Base-by-base conservation (phyloP, 1,140 invertebrate genomes). In the Rhagoletis zephyria region DNA sequence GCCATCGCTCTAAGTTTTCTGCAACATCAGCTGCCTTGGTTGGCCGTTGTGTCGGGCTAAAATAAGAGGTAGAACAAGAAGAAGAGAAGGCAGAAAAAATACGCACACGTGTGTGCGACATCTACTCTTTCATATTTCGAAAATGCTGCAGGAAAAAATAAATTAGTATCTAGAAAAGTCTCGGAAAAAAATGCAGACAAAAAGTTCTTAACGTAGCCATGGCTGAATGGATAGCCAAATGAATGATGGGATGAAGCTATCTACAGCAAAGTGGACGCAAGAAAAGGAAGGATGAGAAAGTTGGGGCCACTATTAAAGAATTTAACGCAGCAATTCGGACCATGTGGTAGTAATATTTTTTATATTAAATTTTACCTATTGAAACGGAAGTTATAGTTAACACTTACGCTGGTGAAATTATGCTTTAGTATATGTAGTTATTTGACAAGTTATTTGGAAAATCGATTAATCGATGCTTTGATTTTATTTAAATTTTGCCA, bases 1-100 rank as follows among this genome's bases (percentile, higher is more conserved):
- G 74, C 16, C 48, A 81, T 81, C 30, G 30, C 30, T 30, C n/a
- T 56, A 81, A 81, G 74, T 51, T 81, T 81, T 81, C 5, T 30
- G 74, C 74, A 56, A 30, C 42, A 45, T 81, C n/a, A 81, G 48
- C 51, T 19, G 48, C 48, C 19, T 56, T 56, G 14, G 42, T 56
- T 19, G 48, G n/a, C 45, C 74, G 16, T 1, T 14, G 74, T 2
- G 6, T 5, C 64, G 1, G n/a, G 10, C 64, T 30, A 63, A 63
- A 63, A 0, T 12, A 7, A 40, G 74, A 14, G 16, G 4, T 0
- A 30, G 30, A 30, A 30, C 30, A 30, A 30, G 30, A 30, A 30
- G 30, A 30, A 30, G 30, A 30, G 30, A 0, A 30, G 30, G 30
- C 30, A 30, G 48, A 6, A 81, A 56, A 19, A 81, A 81, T n/a